Base-by-base conservation (phyloP, 2,888 invertebrate species). In the Sesia apiformis region DNA sequence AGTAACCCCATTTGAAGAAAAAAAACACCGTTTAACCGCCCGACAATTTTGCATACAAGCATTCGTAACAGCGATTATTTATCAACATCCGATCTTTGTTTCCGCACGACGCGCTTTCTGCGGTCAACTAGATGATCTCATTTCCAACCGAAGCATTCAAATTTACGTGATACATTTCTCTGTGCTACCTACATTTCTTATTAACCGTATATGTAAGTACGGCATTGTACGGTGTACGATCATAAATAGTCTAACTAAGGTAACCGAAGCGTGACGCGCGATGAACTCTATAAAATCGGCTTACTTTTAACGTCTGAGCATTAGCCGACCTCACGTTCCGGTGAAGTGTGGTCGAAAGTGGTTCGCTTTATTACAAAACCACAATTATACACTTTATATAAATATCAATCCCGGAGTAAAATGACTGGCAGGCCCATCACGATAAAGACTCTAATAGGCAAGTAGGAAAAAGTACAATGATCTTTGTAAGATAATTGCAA, bases 41-140 rank as follows among this genome's bases (percentile, higher is more conserved):
- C 63, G 66, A 60, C 61, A 64, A 78, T 84, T 87, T 84, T 83
- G 77, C 84, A 84, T 86, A 84, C 76, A 77, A 74, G 70, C 68
- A 64, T 64, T 68, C 60, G 69, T 70, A 60, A 56, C 54, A 58
- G 55, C 54, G 54, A 62, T 67, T 69, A 72, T 69, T 67, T 69
- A 72, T 69, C 65, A 65, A 67, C 65, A 65, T 66, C 65, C 67
- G 64, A 66, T 65, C 62, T 59, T 59, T 62, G 67, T 71, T 71
- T 71, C 71, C 71, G 73, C 66, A 72, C 65, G 68, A 63, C 63
- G 57, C 60, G 39, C 8, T 49, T 6, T n/a, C 53, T 40, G 38
- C 52, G 63, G 62, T 68, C 63, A 66, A 52, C 59, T 51, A 58
- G 57, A 53, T 63, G 61, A 67, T 62, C 70, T 57, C 23, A 23